Evolutionary conservation across 23 tunicate genomes (phyloP).

Genomic region (Diplosoma virens): DNA sequence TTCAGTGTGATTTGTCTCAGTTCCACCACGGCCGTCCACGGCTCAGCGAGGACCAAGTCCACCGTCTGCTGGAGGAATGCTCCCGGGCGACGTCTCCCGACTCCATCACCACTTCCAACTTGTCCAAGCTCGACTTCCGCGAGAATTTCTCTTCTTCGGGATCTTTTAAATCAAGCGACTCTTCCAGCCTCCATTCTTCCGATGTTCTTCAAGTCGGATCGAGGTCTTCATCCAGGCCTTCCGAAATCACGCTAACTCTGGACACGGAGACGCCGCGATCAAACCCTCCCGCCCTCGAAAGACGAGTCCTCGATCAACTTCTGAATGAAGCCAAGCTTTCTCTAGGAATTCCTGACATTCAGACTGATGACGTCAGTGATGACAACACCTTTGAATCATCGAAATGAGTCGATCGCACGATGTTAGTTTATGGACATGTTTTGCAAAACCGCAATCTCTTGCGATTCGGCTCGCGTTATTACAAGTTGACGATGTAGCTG

Average conservation of each 20-base stretch:
- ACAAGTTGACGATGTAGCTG: too few species aligned
- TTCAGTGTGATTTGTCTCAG: conserved; percentile 21
- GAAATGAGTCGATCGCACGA: too few species aligned
- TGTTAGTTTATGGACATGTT: too few species aligned
- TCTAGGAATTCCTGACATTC: background rate
- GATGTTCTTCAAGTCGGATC: background rate
- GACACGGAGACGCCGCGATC: background rate
- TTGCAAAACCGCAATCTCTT: too few species aligned
- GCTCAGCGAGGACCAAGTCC: conserved; percentile 52
- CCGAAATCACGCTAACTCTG: background rate
- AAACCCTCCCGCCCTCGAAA: background rate
- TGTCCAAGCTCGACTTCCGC: background rate
- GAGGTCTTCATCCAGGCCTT: conserved; percentile 7
- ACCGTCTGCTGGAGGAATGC: conserved; percentile 66
- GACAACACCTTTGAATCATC: too few species aligned
- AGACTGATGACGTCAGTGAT: too few species aligned
- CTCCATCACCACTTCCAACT: conserved; percentile 39
- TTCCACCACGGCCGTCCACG: conserved; percentile 38
- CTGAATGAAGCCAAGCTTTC: conserved; percentile 13
- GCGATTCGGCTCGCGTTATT: too few species aligned
- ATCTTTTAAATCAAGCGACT: background rate
- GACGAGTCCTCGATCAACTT: background rate
- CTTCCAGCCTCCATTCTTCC: background rate
- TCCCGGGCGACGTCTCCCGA: conserved; percentile 44
- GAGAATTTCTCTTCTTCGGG: background rate